A percentile compares a stretch with the other conserved stretches of the same genome.
Evolutionary conservation across 2,888 invertebrate genomes (phyloP).

Genomic region (Chrysolina americana): DNA sequence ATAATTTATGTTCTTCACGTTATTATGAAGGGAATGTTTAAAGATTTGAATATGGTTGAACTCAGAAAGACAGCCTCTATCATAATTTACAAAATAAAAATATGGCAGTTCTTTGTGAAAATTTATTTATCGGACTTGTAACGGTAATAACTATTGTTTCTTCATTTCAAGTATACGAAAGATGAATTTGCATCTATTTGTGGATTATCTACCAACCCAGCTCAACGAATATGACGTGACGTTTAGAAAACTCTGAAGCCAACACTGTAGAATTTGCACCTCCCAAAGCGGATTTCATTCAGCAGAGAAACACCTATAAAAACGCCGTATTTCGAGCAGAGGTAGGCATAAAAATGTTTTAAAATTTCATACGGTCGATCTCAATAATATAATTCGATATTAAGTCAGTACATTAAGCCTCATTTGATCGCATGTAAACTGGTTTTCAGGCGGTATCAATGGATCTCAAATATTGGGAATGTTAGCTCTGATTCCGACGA

Average conservation of each 20-base stretch:
- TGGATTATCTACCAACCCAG: neutral
- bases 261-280: slow-evolving; percentile 53
- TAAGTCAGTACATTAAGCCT: slow-evolving; percentile 64
- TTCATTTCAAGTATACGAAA: too few relatives aligned
- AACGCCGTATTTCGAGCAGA: slow-evolving; percentile 43
- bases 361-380: slow-evolving; percentile 59
- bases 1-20: too few relatives aligned
- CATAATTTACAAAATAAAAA: too few relatives aligned
- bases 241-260: slow-evolving; percentile 39
- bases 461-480: slow-evolving; percentile 55
- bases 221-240: neutral
- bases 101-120: too few relatives aligned
- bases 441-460: slow-evolving; percentile 58
- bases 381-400: slow-evolving; percentile 61
- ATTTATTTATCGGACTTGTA: too few relatives aligned
- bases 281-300: slow-evolving; percentile 54
- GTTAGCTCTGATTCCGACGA: slow-evolving; percentile 25
- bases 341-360: slow-evolving; percentile 55
- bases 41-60: too few relatives aligned
- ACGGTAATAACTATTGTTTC: too few relatives aligned
- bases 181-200: too few relatives aligned
- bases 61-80: too few relatives aligned
- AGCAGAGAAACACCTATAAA: slow-evolving; percentile 48
- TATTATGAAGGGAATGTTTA: too few relatives aligned
- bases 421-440: slow-evolving; percentile 58